These are phyloP conservation scores for Dendronephthya gigantea DNA, from an alignment of 64 coral and sea anemone species.

Conservation along the genomic window DNA sequence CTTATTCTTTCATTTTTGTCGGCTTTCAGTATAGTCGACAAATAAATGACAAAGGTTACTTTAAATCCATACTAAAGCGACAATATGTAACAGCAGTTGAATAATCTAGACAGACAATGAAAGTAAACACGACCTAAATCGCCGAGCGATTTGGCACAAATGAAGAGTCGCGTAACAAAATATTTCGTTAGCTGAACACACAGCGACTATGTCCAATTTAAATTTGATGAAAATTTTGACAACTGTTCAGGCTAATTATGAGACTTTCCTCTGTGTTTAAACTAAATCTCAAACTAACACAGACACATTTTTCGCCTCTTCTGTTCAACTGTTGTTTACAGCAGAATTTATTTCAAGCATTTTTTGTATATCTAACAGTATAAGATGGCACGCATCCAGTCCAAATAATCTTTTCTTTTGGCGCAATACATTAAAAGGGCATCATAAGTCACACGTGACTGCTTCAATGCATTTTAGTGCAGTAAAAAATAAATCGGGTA, in stretches of 20 bases:
- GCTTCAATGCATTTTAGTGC: too few relatives aligned
- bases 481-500: too few relatives aligned
- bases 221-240: background rate
- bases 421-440: background rate
- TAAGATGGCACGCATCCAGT: too few relatives aligned
- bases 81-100: background rate
- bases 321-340: too few relatives aligned
- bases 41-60: too few relatives aligned
- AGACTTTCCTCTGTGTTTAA: background rate
- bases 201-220: background rate
- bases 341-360: too few relatives aligned
- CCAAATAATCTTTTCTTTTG: background rate
- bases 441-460: too few relatives aligned
- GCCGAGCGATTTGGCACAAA: background rate
- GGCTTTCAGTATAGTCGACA: too few relatives aligned
- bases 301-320: background rate
- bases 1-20: too few relatives aligned
- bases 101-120: background rate
- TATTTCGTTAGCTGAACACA: background rate
- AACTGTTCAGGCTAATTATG: background rate
- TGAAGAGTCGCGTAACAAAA: background rate
- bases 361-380: too few relatives aligned
- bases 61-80: too few relatives aligned
- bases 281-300: background rate
- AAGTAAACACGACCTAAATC: background rate